Conservation (phyloP, 2,113 vertebrate species). For the Chunga burmeisteri region DNA sequence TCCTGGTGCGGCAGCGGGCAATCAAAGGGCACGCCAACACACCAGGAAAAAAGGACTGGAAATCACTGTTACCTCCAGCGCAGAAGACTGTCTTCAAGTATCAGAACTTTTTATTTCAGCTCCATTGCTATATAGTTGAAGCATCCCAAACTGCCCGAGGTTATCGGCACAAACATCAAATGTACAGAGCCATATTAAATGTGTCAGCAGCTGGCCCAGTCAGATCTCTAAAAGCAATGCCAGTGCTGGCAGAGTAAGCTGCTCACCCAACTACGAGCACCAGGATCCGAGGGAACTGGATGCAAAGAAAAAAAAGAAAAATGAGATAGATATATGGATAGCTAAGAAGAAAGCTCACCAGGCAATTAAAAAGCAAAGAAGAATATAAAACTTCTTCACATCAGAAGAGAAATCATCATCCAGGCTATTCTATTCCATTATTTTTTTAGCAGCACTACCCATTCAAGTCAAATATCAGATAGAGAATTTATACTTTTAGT, state of each 20-base stretch:
- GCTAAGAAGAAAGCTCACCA: not conserved
- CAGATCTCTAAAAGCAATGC: not conserved
- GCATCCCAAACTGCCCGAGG: not conserved
- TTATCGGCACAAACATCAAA: not conserved
- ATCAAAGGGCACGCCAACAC: not conserved
- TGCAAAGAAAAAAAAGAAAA: not conserved
- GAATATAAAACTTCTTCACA: not conserved
- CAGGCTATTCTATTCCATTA: not conserved
- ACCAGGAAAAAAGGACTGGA: not conserved
- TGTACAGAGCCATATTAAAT: fast-evolving
- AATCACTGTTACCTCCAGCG: not conserved
- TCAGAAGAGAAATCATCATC: not conserved
- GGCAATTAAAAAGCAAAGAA: constrained; percentile 19
- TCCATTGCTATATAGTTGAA: not conserved
- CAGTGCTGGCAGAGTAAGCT: not conserved
- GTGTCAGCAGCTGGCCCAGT: not conserved
- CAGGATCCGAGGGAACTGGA: not conserved
- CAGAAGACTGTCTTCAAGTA: not conserved
- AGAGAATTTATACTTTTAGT: not conserved
- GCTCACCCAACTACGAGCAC: not conserved
- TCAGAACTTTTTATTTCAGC: not conserved
- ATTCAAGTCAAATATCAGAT: not conserved
- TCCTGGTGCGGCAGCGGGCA: fast-evolving
- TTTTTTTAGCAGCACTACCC: not conserved
- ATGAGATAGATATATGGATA: not conserved